These are phyloP conservation scores for Chromoteleia sp. DNA, from an alignment of 2,888 invertebrate genomes.

Conservation along the genomic window DNA sequence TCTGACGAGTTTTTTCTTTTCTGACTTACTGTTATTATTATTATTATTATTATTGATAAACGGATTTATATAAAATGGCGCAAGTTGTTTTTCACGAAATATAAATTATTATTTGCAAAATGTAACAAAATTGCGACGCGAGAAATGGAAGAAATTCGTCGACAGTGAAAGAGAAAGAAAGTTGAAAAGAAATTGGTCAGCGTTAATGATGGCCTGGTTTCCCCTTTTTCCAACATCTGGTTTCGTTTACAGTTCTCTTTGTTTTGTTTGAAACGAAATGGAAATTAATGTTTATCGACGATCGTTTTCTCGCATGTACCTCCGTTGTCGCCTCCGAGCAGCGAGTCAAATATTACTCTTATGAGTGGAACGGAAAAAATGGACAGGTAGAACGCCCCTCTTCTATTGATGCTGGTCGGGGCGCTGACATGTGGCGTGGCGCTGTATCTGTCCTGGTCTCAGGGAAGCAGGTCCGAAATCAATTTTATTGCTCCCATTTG, in stretches of 20 bases:
- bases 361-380: conserved; percentile 81
- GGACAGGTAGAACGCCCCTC: conserved; percentile 81
- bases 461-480: conserved; percentile 80
- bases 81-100: too few relatives aligned
- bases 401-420: conserved; percentile 81
- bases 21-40: too few relatives aligned
- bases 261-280: conserved; percentile 5
- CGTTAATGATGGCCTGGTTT: neutral
- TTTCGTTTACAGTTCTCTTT: conserved; percentile 29
- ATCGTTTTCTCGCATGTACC: conserved; percentile 78
- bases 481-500: too few relatives aligned
- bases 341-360: conserved; percentile 82
- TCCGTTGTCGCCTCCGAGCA: conserved; percentile 82
- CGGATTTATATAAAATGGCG: too few relatives aligned
- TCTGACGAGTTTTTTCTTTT: too few relatives aligned
- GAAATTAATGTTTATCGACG: conserved; percentile 26
- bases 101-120: conserved; percentile 1
- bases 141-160: neutral
- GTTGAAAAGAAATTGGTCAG: conserved; percentile 27
- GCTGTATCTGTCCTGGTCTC: conserved; percentile 81
- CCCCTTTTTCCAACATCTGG: conserved; percentile 30
- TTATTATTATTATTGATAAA: too few relatives aligned
- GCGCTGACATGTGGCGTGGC: conserved; percentile 83
- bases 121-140: neutral
- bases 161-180: conserved; percentile 52